phyloP scores from a whole-genome alignment of 2,797 vertebrate species.

The Mormyrops boulengeri region DNA sequence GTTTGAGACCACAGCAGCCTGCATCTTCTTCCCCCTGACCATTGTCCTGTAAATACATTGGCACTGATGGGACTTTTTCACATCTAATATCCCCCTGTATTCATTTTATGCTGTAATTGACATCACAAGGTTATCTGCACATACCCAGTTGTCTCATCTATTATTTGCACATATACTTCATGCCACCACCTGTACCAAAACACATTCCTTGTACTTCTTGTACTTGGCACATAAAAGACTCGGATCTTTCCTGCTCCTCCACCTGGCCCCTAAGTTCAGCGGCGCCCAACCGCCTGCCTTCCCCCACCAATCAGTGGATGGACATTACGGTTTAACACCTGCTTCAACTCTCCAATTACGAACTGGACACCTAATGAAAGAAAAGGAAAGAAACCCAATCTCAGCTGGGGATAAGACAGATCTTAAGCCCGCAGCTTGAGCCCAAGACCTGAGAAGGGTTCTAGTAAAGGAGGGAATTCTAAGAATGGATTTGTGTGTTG shows the following conservation, averaged over 20 bases:
- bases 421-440: neutral
- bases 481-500: conserved; percentile 23
- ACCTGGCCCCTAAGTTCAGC: neutral
- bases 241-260: neutral
- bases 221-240: neutral
- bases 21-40: neutral
- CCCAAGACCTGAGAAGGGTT: neutral
- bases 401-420: neutral
- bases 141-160: neutral
- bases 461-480: neutral
- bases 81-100: neutral
- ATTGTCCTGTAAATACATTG: neutral
- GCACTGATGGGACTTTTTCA: neutral
- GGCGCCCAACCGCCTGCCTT: neutral
- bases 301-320: neutral
- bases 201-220: neutral
- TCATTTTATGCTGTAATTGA: neutral
- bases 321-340: neutral
- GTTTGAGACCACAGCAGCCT: neutral
- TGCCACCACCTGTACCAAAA: neutral
- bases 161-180: neutral
- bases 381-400: neutral
- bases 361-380: neutral
- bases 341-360: conserved; percentile 11
- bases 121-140: neutral